Evolutionary conservation across 1,140 invertebrate genomes (phyloP).

Genomic region (Sitophilus oryzae): DNA sequence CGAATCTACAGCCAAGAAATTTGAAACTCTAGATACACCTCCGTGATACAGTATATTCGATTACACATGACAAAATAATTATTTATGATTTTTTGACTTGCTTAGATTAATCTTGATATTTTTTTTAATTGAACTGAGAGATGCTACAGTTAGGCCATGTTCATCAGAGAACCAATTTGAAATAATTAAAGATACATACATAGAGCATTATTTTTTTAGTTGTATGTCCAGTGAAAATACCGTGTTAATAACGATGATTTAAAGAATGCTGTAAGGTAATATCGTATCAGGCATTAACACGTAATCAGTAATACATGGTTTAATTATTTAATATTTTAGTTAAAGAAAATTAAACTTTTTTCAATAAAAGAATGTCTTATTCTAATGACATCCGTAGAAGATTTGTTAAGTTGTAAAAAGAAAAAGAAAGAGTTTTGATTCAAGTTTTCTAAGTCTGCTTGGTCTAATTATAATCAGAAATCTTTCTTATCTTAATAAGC

Average conservation of each 20-base stretch:
- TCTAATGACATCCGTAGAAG: no score
- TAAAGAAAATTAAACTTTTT: no score
- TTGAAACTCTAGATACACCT: neutral
- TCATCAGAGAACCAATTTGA: neutral
- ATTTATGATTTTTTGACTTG: slow-evolving; percentile 9
- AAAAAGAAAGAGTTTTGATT: no score
- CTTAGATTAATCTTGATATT: neutral
- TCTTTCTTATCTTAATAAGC: neutral
- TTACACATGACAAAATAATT: slow-evolving; percentile 6
- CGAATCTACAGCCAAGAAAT: neutral
- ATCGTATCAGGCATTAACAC: no score
- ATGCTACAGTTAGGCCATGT: neutral
- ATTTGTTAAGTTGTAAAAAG: no score
- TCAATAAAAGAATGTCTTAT: no score
- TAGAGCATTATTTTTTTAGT: no score
- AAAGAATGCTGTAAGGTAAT: no score
- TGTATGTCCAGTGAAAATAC: no score
- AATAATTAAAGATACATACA: neutral
- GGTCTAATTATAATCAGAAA: neutral
- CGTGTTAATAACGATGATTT: no score
- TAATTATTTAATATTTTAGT: no score
- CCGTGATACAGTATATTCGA: neutral
- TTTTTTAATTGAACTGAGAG: neutral
- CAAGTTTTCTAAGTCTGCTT: neutral
- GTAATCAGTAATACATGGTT: no score